Evolutionary conservation across 2,113 vertebrate species (phyloP), one percentile per base, ranked within the genome.

Genomic region (Ranitomeya variabilis): DNA sequence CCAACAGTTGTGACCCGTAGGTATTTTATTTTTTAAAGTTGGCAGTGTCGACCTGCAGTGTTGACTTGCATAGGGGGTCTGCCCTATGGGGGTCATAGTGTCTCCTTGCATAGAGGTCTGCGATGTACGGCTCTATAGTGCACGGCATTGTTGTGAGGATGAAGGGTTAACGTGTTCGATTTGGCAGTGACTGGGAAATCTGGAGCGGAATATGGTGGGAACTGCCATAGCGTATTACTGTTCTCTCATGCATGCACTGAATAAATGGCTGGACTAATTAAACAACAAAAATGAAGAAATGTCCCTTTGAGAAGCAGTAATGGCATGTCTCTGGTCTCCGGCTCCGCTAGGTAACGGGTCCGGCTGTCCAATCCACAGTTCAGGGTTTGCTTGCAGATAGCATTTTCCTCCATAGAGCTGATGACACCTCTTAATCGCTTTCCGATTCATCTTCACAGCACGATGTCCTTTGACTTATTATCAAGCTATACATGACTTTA

Each of bases 181-280:
- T 88, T 85, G 92, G 93, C 90, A 91, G 79, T 92, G 91, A 37
- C 92, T 92, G 91, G 91, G 93, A 93, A 90, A 91, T 92, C 90
- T 92, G 93, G 93, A 92, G 93, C 93, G 93, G 91, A 93, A 92
- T 93, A 95, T 96, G 96, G 96, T 97, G 96, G 95, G 96, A 97
- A 97, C 96, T 96, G 97, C 95, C 96, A 96, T 92, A 94, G 95
- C 96, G 96, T 94, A 96, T 96, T 97, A 96, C 96, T 95, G 95
- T 96, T 94, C 93, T 93, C 93, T 96, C 96, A 96, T 95, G 96
- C 96, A 96, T 97, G 95, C 94, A 92, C 95, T 96, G 96, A 96
- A 94, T 96, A 96, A 96, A 96, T 96, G 96, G 96, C 95, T 94
- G 93, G 91, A 95, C 95, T 97, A 97, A 98, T 96, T 96, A 96